Conservation (phyloP, 2,888 invertebrate genomes). For the Epirrita christyi region DNA sequence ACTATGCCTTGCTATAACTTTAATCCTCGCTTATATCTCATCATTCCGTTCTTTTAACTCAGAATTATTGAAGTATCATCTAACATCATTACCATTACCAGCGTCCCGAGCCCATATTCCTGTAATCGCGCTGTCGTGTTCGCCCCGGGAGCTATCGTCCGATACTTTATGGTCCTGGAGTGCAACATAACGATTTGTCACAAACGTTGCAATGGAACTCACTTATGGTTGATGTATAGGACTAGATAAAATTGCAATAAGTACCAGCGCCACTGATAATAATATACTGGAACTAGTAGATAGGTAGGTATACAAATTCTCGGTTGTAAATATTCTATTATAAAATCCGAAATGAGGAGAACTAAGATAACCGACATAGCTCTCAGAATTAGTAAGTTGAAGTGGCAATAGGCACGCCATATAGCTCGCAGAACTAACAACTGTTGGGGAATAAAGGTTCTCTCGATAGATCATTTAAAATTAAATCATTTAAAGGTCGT, state of each 20-base stretch:
- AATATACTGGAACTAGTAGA: too few relatives aligned
- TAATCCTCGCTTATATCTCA: neutral
- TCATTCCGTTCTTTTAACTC: slow-evolving; percentile 4
- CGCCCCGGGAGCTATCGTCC: slow-evolving; percentile 65
- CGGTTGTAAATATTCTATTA: too few relatives aligned
- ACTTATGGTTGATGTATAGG: slow-evolving; percentile 21
- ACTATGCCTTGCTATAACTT: too few relatives aligned
- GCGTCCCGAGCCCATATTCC: slow-evolving; percentile 45
- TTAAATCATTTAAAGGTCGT: too few relatives aligned
- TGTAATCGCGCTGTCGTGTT: slow-evolving; percentile 69
- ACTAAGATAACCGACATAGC: too few relatives aligned
- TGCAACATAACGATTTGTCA: slow-evolving; percentile 67
- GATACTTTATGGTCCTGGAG: slow-evolving; percentile 53
- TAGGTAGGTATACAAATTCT: too few relatives aligned
- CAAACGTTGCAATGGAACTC: slow-evolving; percentile 47
- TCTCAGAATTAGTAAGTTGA: too few relatives aligned
- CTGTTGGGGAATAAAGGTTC: too few relatives aligned
- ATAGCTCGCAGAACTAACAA: too few relatives aligned
- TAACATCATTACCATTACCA: slow-evolving; percentile 26
- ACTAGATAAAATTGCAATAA: slow-evolving; percentile 33
- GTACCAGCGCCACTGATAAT: neutral
- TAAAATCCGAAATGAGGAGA: too few relatives aligned
- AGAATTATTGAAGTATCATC: slow-evolving; percentile 27
- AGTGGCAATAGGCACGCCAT: too few relatives aligned
- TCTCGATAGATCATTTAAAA: too few relatives aligned